Evolutionary conservation across 2,888 invertebrate genomes (phyloP).

Genomic region (Nephrotoma guestfalica): DNA sequence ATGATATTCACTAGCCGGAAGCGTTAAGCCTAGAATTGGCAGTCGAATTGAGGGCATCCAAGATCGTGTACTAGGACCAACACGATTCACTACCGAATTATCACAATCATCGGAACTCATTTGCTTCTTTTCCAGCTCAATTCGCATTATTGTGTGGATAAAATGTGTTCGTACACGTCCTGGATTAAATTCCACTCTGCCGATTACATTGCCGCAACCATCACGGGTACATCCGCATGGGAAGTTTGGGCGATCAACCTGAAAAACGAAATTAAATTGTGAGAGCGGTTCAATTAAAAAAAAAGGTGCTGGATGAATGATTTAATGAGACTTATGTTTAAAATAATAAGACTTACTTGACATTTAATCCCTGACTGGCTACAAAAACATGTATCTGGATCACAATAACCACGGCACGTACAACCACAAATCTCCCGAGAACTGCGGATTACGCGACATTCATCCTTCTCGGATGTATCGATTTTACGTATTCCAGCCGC

Average conservation of each 20-base stretch:
- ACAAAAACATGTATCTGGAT: conserved; percentile 91
- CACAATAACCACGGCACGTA: conserved; percentile 82
- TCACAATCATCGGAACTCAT: conserved; percentile 27
- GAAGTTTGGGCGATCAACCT: conserved; percentile 87
- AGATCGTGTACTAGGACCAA: background rate
- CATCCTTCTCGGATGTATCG: conserved; percentile 84
- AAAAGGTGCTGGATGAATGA: background rate
- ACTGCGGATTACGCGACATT: conserved; percentile 80
- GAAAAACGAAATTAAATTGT: conserved; percentile 11
- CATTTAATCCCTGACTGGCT: conserved; percentile 92
- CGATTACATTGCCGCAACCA: conserved; percentile 82
- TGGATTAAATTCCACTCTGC: conserved; percentile 93
- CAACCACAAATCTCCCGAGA: conserved; percentile 91
- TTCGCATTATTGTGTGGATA: conserved; percentile 89
- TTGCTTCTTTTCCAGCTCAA: conserved; percentile 77
- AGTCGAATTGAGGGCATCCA: background rate
- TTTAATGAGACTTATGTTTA: background rate
- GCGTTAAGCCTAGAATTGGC: background rate
- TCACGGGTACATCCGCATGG: conserved; percentile 94
- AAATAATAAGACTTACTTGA: conserved; percentile 40
- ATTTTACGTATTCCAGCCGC: conserved; percentile 92
- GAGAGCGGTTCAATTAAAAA: background rate
- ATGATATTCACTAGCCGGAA: background rate
- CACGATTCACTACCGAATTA: background rate
- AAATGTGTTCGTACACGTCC: conserved; percentile 91